Evolutionary conservation across 2,888 invertebrate genomes (phyloP).

Genomic region (Pristionchus maxplancki): DNA sequence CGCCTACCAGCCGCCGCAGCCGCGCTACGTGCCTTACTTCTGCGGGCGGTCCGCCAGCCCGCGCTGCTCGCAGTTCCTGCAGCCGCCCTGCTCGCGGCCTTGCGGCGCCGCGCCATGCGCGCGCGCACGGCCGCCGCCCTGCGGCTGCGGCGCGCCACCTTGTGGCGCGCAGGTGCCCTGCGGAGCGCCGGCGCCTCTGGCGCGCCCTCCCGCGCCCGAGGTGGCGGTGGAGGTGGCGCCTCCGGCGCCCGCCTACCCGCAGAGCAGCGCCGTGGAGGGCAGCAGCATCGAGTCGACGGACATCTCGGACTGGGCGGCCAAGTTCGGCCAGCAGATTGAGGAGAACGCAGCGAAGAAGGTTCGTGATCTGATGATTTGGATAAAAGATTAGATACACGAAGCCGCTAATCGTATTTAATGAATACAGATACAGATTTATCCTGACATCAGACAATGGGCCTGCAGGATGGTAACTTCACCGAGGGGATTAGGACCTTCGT

Average conservation of each 20-base stretch:
- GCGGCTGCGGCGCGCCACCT: background rate
- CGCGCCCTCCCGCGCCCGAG: conserved; percentile 23
- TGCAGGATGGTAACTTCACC: no score
- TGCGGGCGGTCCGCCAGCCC: background rate
- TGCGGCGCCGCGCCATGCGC: conserved; percentile 18
- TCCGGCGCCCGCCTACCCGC: background rate
- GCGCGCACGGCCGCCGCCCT: background rate
- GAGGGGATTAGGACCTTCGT: no score
- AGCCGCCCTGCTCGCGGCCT: background rate
- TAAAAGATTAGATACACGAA: no score
- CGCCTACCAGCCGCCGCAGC: background rate
- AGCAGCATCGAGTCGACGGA: conserved; percentile 45
- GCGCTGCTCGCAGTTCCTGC: background rate
- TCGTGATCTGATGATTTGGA: background rate
- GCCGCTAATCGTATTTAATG: no score
- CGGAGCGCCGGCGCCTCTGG: background rate
- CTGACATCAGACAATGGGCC: no score
- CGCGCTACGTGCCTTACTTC: conserved; percentile 10
- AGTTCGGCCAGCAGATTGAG: conserved; percentile 38
- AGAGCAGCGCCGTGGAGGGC: background rate
- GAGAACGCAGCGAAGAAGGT: background rate
- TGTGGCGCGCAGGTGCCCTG: background rate
- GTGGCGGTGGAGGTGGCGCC: conserved; percentile 5
- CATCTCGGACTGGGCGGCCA: conserved; percentile 44
- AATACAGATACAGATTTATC: no score